Evolutionary conservation across 2,797 vertebrate genomes (phyloP), one percentile per base, ranked within the genome.

Genomic region (Phataginus tetradactyla): DNA sequence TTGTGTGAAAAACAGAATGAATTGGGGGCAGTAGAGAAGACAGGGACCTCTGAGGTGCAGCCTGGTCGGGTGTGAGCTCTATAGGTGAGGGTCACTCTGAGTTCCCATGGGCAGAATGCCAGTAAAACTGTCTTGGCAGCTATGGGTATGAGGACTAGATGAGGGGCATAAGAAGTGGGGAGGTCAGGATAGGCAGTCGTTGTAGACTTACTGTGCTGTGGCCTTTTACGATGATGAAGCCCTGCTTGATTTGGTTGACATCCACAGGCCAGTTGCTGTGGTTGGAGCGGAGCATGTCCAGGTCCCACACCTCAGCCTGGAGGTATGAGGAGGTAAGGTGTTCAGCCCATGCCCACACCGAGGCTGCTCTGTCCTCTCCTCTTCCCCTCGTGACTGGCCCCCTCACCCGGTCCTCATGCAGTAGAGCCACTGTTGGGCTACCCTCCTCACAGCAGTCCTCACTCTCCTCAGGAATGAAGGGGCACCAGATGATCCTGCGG

Each of bases 231-330:
- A 99, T 99, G 37, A 99, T 99, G 96, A 99, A 99, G 59, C 99
- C 99, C 61, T 99, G 99, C 97, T 99, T 99, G 93, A 99, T 98
- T 3, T 99, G 99, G 66, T 98, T 98, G 57, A 98, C 99, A 81
- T 99, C 99, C 74, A 99, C 97, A 0, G 99, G 99, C 99, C 99
- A 99, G 55, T 98, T 99, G 97, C 93, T 99, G 97, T 99, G 98
- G 98, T 98, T 99, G 0, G 99, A 98, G 96, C 99, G 98, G 86
- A 99, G 98, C 53, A 99, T 99, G 61, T 99, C 99, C 95, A 99
- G 98, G 97, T 99, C 99, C 99, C 99, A 99, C 27, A 99, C 99
- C 94, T 99, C 99, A 89, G 99, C 99, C 99, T 99, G 93, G 97
- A 90, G 32, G 75, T 25, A 96, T 29, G 91, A 14, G 63, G 66